phyloP scores from a whole-genome alignment of 35 echinoderm and acorn worm species.

The Anneissia japonica region DNA sequence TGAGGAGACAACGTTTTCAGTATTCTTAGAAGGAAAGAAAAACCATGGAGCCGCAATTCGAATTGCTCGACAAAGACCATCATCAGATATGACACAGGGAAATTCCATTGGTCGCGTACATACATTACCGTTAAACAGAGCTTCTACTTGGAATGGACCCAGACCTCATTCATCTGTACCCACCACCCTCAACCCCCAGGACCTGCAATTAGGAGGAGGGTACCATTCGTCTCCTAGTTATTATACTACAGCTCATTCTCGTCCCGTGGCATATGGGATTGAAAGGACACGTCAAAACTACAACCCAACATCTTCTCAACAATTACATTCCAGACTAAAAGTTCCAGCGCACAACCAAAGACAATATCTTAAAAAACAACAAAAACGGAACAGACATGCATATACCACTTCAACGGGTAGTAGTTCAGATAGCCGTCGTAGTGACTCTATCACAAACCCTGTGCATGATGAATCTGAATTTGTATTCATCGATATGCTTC shows the following conservation, averaged over 20 bases:
- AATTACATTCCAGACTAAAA: neutral
- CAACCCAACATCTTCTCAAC: neutral
- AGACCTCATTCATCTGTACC: neutral
- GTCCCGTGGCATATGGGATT: neutral
- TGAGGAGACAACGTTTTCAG: slow-evolving; percentile 54
- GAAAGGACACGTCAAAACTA: neutral
- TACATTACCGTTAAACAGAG: neutral
- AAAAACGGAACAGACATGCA: neutral
- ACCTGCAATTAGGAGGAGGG: neutral
- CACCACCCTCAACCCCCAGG: neutral
- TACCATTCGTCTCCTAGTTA: neutral
- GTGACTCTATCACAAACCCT: slow-evolving; percentile 19
- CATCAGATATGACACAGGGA: neutral
- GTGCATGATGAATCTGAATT: slow-evolving; percentile 58
- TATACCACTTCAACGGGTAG: neutral
- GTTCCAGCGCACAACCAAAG: neutral
- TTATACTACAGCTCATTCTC: neutral
- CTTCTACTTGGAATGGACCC: neutral
- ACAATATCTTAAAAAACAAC: neutral
- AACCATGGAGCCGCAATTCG: slow-evolving; percentile 65
- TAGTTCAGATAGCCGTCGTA: neutral
- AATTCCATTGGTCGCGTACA: neutral
- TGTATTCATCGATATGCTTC: slow-evolving; percentile 86
- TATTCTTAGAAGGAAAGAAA: slow-evolving; percentile 76
- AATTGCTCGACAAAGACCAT: slow-evolving; percentile 35